Conservation (phyloP, 2,797 vertebrate genomes). For the Pipistrellus nathusii region DNA sequence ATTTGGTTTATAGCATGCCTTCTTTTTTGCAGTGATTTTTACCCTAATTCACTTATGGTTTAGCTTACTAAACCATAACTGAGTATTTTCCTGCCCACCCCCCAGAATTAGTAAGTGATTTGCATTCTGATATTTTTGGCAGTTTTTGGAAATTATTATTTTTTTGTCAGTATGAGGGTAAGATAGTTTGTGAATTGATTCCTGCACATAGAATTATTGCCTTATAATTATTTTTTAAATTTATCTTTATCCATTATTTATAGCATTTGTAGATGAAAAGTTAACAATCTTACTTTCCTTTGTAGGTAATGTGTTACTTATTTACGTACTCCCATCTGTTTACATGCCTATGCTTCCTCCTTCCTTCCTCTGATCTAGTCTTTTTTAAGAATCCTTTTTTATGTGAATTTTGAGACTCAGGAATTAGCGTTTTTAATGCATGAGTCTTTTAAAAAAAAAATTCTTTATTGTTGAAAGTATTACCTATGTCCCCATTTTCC, state of each 20-base stretch:
- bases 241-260: constrained; percentile 12
- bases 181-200: constrained; percentile 1
- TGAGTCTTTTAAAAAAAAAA: not conserved
- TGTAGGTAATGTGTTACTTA: not conserved
- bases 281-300: constrained; percentile 4
- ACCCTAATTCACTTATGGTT: not conserved
- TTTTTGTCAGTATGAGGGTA: not conserved
- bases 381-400: constrained; percentile 28
- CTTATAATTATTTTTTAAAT: not conserved
- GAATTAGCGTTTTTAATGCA: not conserved
- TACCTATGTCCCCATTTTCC: no score
- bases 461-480: no score
- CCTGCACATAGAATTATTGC: constrained; percentile 7
- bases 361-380: not conserved
- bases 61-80: not conserved
- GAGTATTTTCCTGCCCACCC: not conserved
- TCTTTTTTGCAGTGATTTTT: constrained; percentile 14
- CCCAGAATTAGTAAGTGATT: not conserved
- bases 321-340: not conserved
- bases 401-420: constrained; percentile 6
- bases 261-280: not conserved
- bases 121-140: not conserved
- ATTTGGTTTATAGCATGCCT: not conserved
- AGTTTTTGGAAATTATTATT: not conserved
- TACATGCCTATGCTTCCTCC: not conserved